Evolutionary conservation across 2,113 vertebrate genomes (phyloP).

Genomic region (Onychorhynchus coronatus): DNA sequence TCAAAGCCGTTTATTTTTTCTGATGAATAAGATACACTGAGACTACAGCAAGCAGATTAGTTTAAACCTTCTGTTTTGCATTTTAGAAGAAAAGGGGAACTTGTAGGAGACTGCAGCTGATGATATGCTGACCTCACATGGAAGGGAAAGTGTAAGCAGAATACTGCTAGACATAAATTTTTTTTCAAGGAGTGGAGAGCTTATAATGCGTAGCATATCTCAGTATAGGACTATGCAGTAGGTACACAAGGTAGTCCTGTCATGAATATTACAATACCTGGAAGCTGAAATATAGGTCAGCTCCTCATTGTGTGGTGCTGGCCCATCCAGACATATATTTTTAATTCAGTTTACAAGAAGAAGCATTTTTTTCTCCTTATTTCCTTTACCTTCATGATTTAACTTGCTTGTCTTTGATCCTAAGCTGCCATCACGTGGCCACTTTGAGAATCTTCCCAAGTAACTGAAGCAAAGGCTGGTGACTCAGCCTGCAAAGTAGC

Average conservation of each 20-base stretch:
- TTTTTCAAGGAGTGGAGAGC: neutral
- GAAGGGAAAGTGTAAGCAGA: neutral
- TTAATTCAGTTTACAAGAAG: neutral
- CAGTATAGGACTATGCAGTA: neutral
- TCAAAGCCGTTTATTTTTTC: neutral
- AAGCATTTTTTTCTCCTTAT: neutral
- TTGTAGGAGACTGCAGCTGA: neutral
- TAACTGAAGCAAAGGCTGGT: neutral
- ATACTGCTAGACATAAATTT: neutral
- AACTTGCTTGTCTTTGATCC: neutral
- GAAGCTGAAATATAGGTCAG: neutral
- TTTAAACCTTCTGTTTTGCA: neutral
- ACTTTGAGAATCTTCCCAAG: neutral
- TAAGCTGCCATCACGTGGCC: slow-evolving; percentile 46
- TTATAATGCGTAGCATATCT: neutral
- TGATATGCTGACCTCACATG: neutral
- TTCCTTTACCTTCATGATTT: neutral
- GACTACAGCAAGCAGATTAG: neutral
- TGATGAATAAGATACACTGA: neutral
- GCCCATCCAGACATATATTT: rapidly evolving
- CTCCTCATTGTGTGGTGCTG: rapidly evolving
- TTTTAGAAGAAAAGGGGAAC: neutral
- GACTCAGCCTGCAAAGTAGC: neutral
- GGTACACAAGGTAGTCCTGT: neutral
- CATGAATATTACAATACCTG: neutral